Conservation (phyloP, 2,888 invertebrate species). For the Rapana venosa region DNA sequence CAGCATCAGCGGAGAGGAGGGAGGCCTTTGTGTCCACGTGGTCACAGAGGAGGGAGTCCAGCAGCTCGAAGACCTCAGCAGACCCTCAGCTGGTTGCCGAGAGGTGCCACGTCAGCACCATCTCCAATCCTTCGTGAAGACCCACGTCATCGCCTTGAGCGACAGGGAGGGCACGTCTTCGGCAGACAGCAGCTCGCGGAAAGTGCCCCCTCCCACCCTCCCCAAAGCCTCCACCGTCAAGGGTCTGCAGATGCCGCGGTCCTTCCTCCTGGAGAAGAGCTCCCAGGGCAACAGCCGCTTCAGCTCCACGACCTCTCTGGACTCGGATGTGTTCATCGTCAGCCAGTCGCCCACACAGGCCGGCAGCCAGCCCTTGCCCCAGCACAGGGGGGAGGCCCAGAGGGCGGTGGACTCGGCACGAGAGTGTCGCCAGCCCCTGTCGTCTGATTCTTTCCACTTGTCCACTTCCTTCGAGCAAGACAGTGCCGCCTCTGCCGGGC, state of each 20-base stretch:
- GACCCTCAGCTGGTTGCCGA: not conserved
- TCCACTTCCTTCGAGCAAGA: not conserved
- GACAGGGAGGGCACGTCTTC: not conserved
- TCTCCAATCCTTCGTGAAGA: not conserved
- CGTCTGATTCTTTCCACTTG: not conserved
- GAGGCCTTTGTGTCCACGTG: not conserved
- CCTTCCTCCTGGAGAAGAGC: not conserved
- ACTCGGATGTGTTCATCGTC: conserved; percentile 1
- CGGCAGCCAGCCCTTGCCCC: not conserved
- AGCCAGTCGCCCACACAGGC: not conserved
- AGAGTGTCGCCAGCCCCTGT: not conserved
- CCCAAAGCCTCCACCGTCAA: not conserved
- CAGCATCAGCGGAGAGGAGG: not conserved
- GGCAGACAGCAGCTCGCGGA: not conserved
- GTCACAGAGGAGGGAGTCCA: not conserved
- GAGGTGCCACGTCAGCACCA: not conserved
- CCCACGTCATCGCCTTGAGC: not conserved
- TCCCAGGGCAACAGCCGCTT: not conserved
- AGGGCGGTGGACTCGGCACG: not conserved
- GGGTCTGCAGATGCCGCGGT: not conserved
- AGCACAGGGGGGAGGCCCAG: not conserved
- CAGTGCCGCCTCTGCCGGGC: not conserved
- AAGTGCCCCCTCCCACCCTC: conserved; percentile 21
- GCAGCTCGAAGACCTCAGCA: not conserved
- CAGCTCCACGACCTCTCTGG: conserved; percentile 5